These are phyloP conservation scores for Notodonta dromedarius DNA, from an alignment of 2,888 invertebrate species.

Conservation along the genomic window DNA sequence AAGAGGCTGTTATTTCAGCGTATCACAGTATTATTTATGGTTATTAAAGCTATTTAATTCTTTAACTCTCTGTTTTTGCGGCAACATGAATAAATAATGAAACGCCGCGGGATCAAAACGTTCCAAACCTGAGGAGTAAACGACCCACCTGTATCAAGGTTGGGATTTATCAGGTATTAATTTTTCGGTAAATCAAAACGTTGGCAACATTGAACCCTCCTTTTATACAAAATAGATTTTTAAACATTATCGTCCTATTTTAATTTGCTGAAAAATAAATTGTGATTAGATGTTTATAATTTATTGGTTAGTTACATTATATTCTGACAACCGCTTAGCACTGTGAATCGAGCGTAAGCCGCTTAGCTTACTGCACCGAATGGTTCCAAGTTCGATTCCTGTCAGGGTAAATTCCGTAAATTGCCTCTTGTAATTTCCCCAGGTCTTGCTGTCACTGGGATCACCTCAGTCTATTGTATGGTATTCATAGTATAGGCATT, in stretches of 20 bases:
- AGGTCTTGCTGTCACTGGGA: too few relatives aligned
- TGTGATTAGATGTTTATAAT: too few relatives aligned
- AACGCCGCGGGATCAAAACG: conserved; percentile 19
- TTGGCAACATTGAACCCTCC: background rate
- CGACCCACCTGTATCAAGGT: conserved; percentile 18
- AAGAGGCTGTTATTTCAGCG: background rate
- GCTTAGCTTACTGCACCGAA: too few relatives aligned
- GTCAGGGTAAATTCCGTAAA: too few relatives aligned
- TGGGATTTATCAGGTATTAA: conserved; percentile 22
- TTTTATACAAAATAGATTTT: background rate
- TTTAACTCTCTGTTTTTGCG: conserved; percentile 26
- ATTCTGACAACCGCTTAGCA: too few relatives aligned
- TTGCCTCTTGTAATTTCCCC: too few relatives aligned
- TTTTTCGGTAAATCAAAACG: conserved; percentile 13
- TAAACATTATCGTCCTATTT: background rate
- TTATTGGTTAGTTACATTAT: too few relatives aligned
- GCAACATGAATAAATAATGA: conserved; percentile 29
- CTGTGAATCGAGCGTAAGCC: too few relatives aligned
- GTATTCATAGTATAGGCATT: too few relatives aligned
- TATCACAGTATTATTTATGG: conserved; percentile 16
- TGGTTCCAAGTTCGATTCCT: too few relatives aligned
- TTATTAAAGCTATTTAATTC: conserved; percentile 30
- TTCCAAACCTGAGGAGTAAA: conserved; percentile 20
- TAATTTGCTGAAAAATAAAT: too few relatives aligned
- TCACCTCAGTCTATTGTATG: too few relatives aligned